These are phyloP conservation scores for Cynaeus angustus DNA, from an alignment of 2,888 invertebrate species.

Conservation along the genomic window DNA sequence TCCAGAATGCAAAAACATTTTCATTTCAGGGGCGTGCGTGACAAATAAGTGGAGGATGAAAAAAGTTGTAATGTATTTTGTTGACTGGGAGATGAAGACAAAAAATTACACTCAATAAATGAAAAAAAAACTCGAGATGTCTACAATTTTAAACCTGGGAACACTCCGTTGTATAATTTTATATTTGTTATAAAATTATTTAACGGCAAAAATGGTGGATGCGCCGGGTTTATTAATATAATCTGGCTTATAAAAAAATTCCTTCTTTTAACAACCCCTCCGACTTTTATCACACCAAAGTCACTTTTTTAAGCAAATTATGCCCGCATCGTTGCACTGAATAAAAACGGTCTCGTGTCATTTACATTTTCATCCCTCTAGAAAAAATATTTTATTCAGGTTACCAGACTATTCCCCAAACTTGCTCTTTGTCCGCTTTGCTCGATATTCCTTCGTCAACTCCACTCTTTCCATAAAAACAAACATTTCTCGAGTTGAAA, in stretches of 20 bases:
- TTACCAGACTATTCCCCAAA: constrained; percentile 44
- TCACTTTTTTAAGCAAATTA: constrained; percentile 20
- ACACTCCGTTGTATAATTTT: no score
- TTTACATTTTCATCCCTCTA: constrained; percentile 32
- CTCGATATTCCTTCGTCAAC: constrained; percentile 52
- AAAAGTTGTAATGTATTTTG: not conserved
- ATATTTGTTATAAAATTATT: no score
- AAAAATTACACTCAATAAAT: no score
- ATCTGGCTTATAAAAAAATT: no score
- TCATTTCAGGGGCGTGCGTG: constrained; percentile 22
- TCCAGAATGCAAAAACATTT: constrained; percentile 34
- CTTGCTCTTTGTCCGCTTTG: constrained; percentile 46
- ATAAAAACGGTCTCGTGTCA: constrained; percentile 35
- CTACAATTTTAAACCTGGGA: no score
- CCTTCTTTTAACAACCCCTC: no score
- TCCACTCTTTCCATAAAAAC: constrained; percentile 51
- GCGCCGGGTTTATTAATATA: no score
- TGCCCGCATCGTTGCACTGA: constrained; percentile 4
- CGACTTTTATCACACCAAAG: no score
- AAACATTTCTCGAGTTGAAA: constrained; percentile 53
- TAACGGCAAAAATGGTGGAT: no score
- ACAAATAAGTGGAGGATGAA: not conserved
- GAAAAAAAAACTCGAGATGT: no score
- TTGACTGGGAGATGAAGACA: not conserved
- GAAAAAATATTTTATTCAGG: constrained; percentile 39